Evolutionary conservation across 2,113 vertebrate species (phyloP), one percentile per base, ranked within the genome.

Genomic region (Heterochromis multidens): DNA sequence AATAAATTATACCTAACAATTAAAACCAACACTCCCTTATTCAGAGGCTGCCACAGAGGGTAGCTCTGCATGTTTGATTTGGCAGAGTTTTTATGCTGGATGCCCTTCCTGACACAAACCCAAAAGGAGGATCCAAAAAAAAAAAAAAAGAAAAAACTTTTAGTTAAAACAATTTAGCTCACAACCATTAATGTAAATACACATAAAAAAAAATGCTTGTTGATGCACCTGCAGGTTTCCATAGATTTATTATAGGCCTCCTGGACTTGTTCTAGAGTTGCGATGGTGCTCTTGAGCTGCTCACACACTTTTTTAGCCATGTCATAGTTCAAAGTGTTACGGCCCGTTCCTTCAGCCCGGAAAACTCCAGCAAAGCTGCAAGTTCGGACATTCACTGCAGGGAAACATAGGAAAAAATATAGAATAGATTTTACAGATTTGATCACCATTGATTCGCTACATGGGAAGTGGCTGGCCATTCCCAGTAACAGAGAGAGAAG

Each of bases 181-280:
- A 25, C 7, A 54, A 29, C 17, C 1, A n/a, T 59, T 4, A 31
- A 16, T 37, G 21, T 1, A 58, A 43, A 10, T 17, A 7, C 13
- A 31, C 19, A 52, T 21, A 2, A 14, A 6, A 9, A 77, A 11
- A 23, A 80, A 62, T 54, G 14, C 1, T 17, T 11, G 27, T 79
- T 14, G 2, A 49, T 89, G 93, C 79, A 99, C 98, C 98, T 98
- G 97, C 98, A 99, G 11, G 96, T 99, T 94, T 99, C 87, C 91
- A 99, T 96, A 1, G 79, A 90, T 2, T 60, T 29, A 0, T 1
- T 0, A n/a, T 89, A 93, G 35, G 98, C 98, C 33, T 5, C 6
- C 4, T 35, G 0, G 88, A 98, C 33, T 89, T 98, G 95, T 0
- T 94, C 94, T 35, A 6, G 43, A 62, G 85, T 97, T 83, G 98